phyloP scores from a whole-genome alignment of 2,113 vertebrate species.

The Pangasianodon hypophthalmus region DNA sequence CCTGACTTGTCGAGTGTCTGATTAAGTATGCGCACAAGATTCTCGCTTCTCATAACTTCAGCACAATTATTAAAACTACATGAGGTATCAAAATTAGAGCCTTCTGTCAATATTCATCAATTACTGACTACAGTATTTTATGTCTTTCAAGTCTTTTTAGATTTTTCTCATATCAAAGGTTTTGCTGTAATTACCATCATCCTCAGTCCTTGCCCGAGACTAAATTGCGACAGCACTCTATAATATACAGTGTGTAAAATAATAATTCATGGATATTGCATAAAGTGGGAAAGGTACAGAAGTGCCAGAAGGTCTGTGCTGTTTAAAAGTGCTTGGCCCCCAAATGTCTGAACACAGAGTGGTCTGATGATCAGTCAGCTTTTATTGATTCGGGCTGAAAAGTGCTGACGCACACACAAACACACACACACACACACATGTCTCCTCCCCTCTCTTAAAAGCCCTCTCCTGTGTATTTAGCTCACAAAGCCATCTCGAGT shows the following conservation, averaged over 20 bases:
- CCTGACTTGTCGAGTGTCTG: neutral
- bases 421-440: conserved; percentile 34
- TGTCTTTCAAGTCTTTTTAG: neutral
- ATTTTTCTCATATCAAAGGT: neutral
- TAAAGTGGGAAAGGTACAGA: conserved; percentile 25
- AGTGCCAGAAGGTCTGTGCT: conserved; percentile 46
- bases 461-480: conserved; percentile 68
- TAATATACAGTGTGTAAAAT: neutral
- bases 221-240: neutral
- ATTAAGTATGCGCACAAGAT: conserved; percentile 18
- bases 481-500: conserved; percentile 65
- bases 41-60: neutral
- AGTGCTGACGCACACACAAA: conserved; percentile 81
- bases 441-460: conserved; percentile 75
- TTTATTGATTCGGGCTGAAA: conserved; percentile 79
- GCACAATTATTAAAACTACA: neutral
- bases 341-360: conserved; percentile 16
- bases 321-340: conserved; percentile 49
- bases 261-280: conserved; percentile 13
- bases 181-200: neutral
- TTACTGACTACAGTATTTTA: neutral
- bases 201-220: neutral
- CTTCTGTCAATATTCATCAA: neutral
- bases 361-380: conserved; percentile 54
- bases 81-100: conserved; percentile 13